These are phyloP conservation scores for Antheraea assamensis DNA, from an alignment of 2,888 invertebrate genomes.

Conservation along the genomic window DNA sequence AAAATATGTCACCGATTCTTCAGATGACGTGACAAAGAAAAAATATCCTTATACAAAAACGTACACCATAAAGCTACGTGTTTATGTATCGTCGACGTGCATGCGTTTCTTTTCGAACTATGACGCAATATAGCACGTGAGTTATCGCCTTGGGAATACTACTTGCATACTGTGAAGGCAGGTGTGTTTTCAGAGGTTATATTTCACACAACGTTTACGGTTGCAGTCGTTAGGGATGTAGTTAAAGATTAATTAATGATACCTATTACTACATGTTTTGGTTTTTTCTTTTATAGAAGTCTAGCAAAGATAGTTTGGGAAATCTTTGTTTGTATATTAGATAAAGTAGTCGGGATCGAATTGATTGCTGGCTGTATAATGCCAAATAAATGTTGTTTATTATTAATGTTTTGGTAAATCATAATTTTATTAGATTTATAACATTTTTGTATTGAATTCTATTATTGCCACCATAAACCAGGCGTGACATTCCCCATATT, in stretches of 20 bases:
- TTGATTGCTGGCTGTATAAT: too few species aligned
- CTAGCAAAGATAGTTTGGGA: too few species aligned
- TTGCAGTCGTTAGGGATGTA: background rate
- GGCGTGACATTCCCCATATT: too few species aligned
- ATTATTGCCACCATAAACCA: too few species aligned
- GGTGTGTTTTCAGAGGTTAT: slow-evolving; percentile 1
- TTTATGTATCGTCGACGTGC: background rate
- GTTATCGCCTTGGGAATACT: background rate
- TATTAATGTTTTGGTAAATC: too few species aligned
- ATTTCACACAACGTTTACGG: background rate
- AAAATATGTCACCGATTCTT: too few species aligned
- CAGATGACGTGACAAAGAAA: background rate
- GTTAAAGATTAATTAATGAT: background rate
- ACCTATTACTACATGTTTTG: background rate
- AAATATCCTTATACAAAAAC: background rate
- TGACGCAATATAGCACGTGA: background rate
- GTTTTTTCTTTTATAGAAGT: too few species aligned
- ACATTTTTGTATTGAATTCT: too few species aligned
- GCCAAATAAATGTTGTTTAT: too few species aligned
- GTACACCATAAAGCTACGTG: background rate
- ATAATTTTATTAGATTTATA: too few species aligned
- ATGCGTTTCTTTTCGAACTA: background rate
- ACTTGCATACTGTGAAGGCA: background rate
- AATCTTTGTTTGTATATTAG: too few species aligned
- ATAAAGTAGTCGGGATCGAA: too few species aligned